A percentile compares a stretch with the other conserved stretches of the same genome.
Conservation (phyloP, 1,140 invertebrate genomes). For the Oscheius sp. region DNA sequence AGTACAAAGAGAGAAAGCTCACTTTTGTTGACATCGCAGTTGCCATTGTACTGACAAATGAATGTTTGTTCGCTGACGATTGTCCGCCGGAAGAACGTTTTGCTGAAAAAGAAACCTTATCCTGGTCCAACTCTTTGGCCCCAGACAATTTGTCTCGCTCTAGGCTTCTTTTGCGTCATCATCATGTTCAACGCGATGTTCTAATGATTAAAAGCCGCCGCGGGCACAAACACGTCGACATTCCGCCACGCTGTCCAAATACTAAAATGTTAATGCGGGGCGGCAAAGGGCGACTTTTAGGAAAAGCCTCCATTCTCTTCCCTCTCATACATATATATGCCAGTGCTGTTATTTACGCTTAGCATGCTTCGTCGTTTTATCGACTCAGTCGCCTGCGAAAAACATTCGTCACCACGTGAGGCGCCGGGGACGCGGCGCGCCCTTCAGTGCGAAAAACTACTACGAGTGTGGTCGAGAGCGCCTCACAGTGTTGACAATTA, state of each 20-base stretch:
- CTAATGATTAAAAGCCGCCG: too few relatives aligned
- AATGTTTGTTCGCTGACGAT: constrained; percentile 64
- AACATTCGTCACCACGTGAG: constrained; percentile 11
- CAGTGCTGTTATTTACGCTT: not conserved
- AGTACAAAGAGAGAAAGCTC: constrained; percentile 27
- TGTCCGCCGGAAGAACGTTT: constrained; percentile 60
- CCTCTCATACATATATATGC: not conserved
- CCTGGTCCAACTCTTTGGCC: not conserved
- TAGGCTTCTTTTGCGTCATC: not conserved
- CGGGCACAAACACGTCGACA: too few relatives aligned
- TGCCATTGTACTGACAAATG: constrained; percentile 65
- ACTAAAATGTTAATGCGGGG: too few relatives aligned
- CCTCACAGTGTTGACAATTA: too few relatives aligned
- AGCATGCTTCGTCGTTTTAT: not conserved
- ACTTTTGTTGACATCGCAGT: constrained; percentile 65
- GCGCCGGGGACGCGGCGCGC: too few relatives aligned
- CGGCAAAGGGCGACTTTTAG: too few relatives aligned
- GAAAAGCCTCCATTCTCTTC: too few relatives aligned
- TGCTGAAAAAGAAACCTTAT: constrained; percentile 38
- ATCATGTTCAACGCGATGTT: not conserved
- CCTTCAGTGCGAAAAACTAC: too few relatives aligned
- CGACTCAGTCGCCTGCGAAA: not conserved
- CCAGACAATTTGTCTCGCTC: not conserved
- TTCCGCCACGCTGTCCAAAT: too few relatives aligned
- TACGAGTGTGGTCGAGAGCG: too few relatives aligned